Base-by-base conservation (phyloP, 2,113 vertebrate species). In the Corythaeola cristata region DNA sequence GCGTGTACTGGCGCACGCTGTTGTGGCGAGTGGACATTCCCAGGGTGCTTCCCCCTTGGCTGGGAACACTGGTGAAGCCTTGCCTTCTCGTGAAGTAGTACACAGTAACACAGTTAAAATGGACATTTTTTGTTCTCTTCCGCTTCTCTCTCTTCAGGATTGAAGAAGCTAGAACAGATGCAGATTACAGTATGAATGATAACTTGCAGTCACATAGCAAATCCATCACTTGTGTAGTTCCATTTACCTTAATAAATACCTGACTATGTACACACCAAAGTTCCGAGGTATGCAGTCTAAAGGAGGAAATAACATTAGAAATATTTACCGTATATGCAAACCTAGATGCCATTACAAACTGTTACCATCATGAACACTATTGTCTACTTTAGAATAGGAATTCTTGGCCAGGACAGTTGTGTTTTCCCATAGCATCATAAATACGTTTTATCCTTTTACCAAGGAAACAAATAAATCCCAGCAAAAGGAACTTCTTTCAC, bases 21-120 rank as follows among this genome's bases (percentile, higher is more conserved):
- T 99, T 99, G 97, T 99, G 99, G 41, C 99, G 98, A 90, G 98
- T 99, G 55, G 99, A 99, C 99, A 99, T 99, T 85, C 99, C 99
- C 98, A 99, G 98, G 0, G 99, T 99, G 97, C 99, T 99, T 86
- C 99, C 99, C 4, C 99, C 99, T 94, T 99, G 99, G 92, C 99
- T 99, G 97, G 99, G 99, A 88, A 99, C 99, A 1, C 99, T 99
- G 77, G 99, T 99, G 98, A 99, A 99, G 90, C 99, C 99, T 97
- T 99, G 99, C 45, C 99, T 97, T 86, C 99, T 98, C 14, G 99
- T 98, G 97, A 99, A 99, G 98, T 99, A 99, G 97, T 99, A 99
- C 88, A 99, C 99, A 1, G 99, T 99, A 96, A 99, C 99, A n/a
- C 99, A 99, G 71, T 99, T 99, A 60, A 99, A 99, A 85, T 99